A percentile compares a stretch with the other conserved stretches of the same genome.
These are phyloP conservation scores for Pentamera pediparva DNA, from an alignment of 53 echinoderm and acorn worm genomes.

Conservation along the genomic window DNA sequence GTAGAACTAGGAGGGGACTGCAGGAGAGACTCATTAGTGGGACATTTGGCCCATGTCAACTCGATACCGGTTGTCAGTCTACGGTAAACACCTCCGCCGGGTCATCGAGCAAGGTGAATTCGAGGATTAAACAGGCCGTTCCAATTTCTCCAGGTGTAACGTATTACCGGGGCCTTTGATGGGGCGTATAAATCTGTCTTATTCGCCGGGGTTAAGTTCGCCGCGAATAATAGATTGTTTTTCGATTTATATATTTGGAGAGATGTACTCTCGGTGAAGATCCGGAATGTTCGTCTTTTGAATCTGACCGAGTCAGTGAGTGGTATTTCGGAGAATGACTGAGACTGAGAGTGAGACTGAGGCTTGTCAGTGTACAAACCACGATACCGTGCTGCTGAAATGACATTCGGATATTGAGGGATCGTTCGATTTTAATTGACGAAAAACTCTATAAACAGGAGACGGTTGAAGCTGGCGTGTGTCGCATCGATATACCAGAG, in stretches of 20 bases:
- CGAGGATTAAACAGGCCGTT: slow-evolving; percentile 32
- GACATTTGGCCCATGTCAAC: slow-evolving; percentile 33
- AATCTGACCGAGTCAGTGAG: too few relatives aligned
- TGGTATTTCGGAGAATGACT: too few relatives aligned
- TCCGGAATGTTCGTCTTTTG: too few relatives aligned
- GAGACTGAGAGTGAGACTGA: too few relatives aligned
- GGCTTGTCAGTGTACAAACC: too few relatives aligned
- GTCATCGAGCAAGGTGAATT: slow-evolving; percentile 29
- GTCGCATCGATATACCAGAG: too few relatives aligned
- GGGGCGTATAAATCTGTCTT: slow-evolving; percentile 12
- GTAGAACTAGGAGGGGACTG: too few relatives aligned
- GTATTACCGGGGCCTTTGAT: slow-evolving; percentile 25
- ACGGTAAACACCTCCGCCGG: slow-evolving; percentile 27
- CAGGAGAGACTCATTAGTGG: slow-evolving; percentile 37
- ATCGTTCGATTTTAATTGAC: too few relatives aligned
- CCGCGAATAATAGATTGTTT: slow-evolving; percentile 9
- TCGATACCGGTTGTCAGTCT: slow-evolving; percentile 24
- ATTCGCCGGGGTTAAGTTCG: background rate
- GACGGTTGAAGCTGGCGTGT: too few relatives aligned
- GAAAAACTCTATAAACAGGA: too few relatives aligned
- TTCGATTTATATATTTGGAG: background rate
- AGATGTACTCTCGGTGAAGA: background rate
- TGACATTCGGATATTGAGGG: too few relatives aligned
- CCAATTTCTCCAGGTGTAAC: slow-evolving; percentile 36
- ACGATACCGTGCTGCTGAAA: too few relatives aligned